These are phyloP conservation scores for Lutjanus argentimaculatus DNA, from an alignment of 2,797 vertebrate genomes.

Conservation along the genomic window DNA sequence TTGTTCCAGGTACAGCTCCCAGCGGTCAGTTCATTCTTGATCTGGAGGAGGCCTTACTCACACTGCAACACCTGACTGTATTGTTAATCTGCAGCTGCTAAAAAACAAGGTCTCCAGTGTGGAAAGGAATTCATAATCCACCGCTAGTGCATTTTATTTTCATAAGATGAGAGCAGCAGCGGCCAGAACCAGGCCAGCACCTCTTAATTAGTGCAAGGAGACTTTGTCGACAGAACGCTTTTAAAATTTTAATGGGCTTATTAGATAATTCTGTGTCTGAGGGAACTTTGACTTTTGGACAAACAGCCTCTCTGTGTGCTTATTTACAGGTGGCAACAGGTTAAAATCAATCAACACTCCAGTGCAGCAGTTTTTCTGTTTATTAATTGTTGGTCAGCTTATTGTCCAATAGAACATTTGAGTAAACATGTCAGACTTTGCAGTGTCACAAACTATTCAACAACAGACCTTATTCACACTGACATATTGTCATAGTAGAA, in stretches of 20 bases:
- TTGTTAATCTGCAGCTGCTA: constrained; percentile 43
- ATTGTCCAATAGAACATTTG: neutral
- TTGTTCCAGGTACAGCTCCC: constrained; percentile 54
- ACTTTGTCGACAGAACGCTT: constrained; percentile 17
- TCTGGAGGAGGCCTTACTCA: constrained; percentile 23
- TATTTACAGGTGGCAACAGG: constrained; percentile 17
- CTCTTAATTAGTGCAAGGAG: constrained; percentile 47
- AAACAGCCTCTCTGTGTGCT: constrained; percentile 10
- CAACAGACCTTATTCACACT: neutral
- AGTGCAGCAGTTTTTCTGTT: neutral
- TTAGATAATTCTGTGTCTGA: constrained; percentile 30
- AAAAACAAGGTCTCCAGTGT: constrained; percentile 26
- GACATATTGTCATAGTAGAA: neutral
- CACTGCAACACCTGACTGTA: constrained; percentile 41
- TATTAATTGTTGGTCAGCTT: neutral
- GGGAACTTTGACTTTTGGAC: constrained; percentile 21
- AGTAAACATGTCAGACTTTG: neutral
- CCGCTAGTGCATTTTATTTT: constrained; percentile 33
- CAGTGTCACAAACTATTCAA: neutral
- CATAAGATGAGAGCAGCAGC: constrained; percentile 19
- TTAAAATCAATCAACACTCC: neutral
- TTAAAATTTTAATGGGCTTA: constrained; percentile 22
- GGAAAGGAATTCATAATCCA: constrained; percentile 51
- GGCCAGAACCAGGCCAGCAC: constrained; percentile 10
- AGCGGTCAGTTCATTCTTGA: constrained; percentile 32